These are phyloP conservation scores for Lithobates pipiens DNA, from an alignment of 2,797 vertebrate genomes.

Conservation along the genomic window DNA sequence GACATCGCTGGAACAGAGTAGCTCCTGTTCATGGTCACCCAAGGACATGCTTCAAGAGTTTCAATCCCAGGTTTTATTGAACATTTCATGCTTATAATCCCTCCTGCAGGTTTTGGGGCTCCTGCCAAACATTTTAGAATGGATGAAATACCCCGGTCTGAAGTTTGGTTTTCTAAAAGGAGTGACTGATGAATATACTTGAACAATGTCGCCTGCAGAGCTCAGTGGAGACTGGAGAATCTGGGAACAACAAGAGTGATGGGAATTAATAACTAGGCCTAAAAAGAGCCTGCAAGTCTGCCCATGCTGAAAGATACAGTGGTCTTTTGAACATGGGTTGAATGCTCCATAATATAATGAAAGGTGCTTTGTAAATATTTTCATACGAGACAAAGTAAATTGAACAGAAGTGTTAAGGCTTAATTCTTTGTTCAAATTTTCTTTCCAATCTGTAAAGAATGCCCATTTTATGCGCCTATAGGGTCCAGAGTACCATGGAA, in stretches of 20 bases:
- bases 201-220: slow-evolving; percentile 42
- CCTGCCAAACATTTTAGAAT: slow-evolving; percentile 50
- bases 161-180: slow-evolving; percentile 18
- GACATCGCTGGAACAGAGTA: slow-evolving; percentile 29
- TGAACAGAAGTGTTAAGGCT: slow-evolving; percentile 17
- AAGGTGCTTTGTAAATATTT: slow-evolving; percentile 25
- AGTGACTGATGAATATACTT: slow-evolving; percentile 47
- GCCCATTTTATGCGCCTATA: neutral
- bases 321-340: slow-evolving; percentile 17
- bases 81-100: slow-evolving; percentile 29
- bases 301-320: slow-evolving; percentile 27
- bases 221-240: slow-evolving; percentile 14
- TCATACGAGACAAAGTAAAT: neutral
- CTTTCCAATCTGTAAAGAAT: neutral
- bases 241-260: slow-evolving; percentile 23
- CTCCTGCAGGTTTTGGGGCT: slow-evolving; percentile 53
- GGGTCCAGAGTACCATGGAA: neutral
- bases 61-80: slow-evolving; percentile 47
- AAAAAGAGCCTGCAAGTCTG: neutral
- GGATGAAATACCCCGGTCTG: slow-evolving; percentile 36
- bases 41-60: slow-evolving; percentile 43
- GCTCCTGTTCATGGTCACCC: slow-evolving; percentile 22
- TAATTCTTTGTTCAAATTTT: neutral
- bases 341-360: slow-evolving; percentile 14
- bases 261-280: slow-evolving; percentile 23